Evolutionary conservation across 2,888 invertebrate genomes (phyloP).

Genomic region (Polydesmus complanatus): DNA sequence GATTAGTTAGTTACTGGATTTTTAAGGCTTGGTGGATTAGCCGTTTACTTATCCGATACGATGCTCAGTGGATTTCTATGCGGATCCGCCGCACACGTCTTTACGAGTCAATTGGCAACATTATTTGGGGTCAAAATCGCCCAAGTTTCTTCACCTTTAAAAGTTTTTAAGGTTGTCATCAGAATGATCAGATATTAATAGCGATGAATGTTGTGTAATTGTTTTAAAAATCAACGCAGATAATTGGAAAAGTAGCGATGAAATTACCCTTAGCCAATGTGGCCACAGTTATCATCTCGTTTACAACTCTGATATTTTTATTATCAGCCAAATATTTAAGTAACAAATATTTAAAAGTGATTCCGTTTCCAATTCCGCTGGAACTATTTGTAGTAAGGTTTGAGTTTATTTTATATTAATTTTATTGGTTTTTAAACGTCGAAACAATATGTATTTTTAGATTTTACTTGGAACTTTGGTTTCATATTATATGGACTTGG

Average conservation of each 20-base stretch:
- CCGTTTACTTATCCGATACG: conserved; percentile 60
- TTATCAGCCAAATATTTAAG: neutral
- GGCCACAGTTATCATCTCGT: conserved; percentile 6
- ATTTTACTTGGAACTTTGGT: conserved; percentile 40
- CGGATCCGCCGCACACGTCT: conserved; percentile 73
- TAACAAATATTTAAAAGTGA: neutral
- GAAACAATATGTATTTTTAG: neutral
- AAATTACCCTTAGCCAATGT: conserved; percentile 3
- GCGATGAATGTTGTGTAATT: neutral
- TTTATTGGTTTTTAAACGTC: neutral
- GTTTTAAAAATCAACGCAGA: too few relatives aligned
- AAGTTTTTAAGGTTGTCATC: conserved; percentile 9
- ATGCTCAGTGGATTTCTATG: conserved; percentile 78
- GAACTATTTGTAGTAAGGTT: conserved; percentile 9
- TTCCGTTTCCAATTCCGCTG: conserved; percentile 9
- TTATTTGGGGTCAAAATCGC: conserved; percentile 8
- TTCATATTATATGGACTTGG: conserved; percentile 46
- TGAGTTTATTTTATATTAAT: too few relatives aligned
- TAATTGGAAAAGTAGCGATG: neutral
- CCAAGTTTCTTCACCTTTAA: conserved; percentile 2
- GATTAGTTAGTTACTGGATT: conserved; percentile 61
- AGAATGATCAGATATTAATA: neutral
- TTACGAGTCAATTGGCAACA: conserved; percentile 51
- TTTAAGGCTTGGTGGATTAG: conserved; percentile 56
- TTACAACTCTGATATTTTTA: neutral